These are phyloP conservation scores for Pseudomyrmex concolor DNA, from an alignment of 1,140 invertebrate genomes.

Conservation along the genomic window DNA sequence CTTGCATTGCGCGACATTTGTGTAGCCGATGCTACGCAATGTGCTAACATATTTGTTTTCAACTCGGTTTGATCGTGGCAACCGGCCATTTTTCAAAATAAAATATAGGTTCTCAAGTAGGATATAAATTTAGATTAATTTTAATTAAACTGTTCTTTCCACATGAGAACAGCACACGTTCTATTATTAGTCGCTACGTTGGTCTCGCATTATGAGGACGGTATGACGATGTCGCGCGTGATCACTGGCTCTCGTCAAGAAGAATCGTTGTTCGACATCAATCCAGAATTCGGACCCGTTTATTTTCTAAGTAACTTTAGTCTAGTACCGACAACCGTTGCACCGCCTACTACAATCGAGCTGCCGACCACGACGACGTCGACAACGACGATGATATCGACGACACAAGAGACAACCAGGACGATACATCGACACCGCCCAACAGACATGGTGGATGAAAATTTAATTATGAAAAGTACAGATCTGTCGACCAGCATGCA, in stretches of 20 bases:
- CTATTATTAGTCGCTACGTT: conserved; percentile 86
- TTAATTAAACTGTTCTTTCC: no score
- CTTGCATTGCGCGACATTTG: conserved; percentile 2
- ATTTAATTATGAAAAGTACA: conserved; percentile 77
- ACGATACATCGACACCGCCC: not conserved
- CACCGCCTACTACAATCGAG: conserved; percentile 90
- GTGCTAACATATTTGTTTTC: not conserved
- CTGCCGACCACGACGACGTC: conserved; percentile 88
- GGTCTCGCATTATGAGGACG: conserved; percentile 89
- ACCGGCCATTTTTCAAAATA: no score
- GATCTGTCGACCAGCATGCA: conserved; percentile 76
- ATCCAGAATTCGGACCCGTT: conserved; percentile 88
- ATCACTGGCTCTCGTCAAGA: conserved; percentile 88
- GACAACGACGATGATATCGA: conserved; percentile 81
- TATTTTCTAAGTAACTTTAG: conserved; percentile 91
- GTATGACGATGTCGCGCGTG: conserved; percentile 81
- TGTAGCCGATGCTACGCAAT: not conserved
- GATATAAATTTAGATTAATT: no score
- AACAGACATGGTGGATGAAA: conserved; percentile 70
- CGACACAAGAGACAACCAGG: conserved; percentile 30
- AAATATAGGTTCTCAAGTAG: no score
- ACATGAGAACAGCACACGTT: no score
- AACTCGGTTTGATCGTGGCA: not conserved
- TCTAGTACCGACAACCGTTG: conserved; percentile 91
- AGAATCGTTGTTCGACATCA: conserved; percentile 88